Conservation (phyloP, 2,888 invertebrate genomes). For the Hecatera dysodea region DNA sequence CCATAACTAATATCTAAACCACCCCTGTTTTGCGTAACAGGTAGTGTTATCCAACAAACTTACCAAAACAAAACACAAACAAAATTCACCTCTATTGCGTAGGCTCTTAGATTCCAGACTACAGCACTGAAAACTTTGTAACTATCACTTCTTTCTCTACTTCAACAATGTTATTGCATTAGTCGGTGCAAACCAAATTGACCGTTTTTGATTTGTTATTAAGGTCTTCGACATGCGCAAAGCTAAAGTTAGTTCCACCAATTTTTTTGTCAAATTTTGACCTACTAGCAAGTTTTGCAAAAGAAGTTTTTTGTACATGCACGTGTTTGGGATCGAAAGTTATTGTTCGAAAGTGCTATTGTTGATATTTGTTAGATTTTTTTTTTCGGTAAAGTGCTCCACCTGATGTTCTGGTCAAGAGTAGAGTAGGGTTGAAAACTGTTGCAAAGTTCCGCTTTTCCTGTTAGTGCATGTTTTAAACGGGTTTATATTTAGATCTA, state of each 20-base stretch:
- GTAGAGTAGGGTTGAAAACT: conserved; percentile 51
- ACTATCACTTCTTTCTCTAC: conserved; percentile 32
- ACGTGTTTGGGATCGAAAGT: conserved; percentile 72
- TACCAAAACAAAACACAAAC: background rate
- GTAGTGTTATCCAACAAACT: conserved; percentile 66
- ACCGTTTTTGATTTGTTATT: background rate
- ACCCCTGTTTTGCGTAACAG: conserved; percentile 78
- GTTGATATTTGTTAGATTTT: conserved; percentile 59
- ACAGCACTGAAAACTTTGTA: conserved; percentile 30
- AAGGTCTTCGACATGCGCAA: conserved; percentile 33
- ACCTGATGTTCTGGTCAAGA: conserved; percentile 62
- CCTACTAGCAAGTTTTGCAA: conserved; percentile 69
- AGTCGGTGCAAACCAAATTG: conserved; percentile 27
- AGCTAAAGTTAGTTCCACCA: conserved; percentile 36
- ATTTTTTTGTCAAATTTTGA: conserved; percentile 68
- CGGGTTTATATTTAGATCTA: background rate
- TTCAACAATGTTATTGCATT: conserved; percentile 15
- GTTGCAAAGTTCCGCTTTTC: conserved; percentile 7
- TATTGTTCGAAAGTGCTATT: conserved; percentile 67
- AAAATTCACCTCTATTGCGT: conserved; percentile 47
- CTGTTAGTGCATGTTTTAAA: background rate
- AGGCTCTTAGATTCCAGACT: background rate
- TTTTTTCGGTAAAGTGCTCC: conserved; percentile 49
- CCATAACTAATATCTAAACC: conserved; percentile 63
- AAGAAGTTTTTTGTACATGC: conserved; percentile 71